Conservation (phyloP, 2,888 invertebrate species). For the Adelphocoris suturalis region DNA sequence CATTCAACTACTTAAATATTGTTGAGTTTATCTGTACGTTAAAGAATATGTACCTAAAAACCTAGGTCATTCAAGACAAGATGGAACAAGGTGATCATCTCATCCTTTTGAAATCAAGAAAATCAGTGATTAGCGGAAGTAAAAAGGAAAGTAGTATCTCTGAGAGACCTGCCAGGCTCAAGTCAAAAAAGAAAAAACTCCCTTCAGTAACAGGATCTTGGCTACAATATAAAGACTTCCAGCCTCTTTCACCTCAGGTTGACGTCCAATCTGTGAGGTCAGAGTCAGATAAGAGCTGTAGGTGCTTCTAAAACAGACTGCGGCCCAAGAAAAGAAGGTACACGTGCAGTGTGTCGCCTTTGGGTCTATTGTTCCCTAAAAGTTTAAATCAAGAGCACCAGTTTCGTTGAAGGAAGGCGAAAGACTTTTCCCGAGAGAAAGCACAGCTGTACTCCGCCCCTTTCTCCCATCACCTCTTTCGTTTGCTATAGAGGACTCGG, state of each 20-base stretch:
- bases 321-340: not conserved
- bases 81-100: too few species aligned
- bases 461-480: conserved; percentile 8
- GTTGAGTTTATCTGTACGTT: too few species aligned
- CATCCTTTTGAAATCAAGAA: too few species aligned
- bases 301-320: not conserved
- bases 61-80: too few species aligned
- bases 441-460: not conserved
- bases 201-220: conserved; percentile 33
- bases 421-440: conserved; percentile 38
- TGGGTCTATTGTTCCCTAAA: conserved; percentile 40
- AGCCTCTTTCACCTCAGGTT: not conserved
- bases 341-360: conserved; percentile 33
- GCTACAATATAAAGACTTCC: conserved; percentile 26
- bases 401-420: conserved; percentile 12
- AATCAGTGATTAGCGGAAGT: not conserved
- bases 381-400: conserved; percentile 2
- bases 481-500: not conserved
- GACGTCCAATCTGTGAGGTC: conserved; percentile 33
- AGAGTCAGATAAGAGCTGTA: conserved; percentile 25
- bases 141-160: not conserved
- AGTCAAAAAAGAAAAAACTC: not conserved
- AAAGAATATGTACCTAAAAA: too few species aligned
- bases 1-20: too few species aligned
- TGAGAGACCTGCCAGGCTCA: not conserved